Percentiles rank a stretch among this genome's conserved stretches.
Evolutionary conservation across 2,888 invertebrate species (phyloP).

Genomic region (Parnassius apollo): DNA sequence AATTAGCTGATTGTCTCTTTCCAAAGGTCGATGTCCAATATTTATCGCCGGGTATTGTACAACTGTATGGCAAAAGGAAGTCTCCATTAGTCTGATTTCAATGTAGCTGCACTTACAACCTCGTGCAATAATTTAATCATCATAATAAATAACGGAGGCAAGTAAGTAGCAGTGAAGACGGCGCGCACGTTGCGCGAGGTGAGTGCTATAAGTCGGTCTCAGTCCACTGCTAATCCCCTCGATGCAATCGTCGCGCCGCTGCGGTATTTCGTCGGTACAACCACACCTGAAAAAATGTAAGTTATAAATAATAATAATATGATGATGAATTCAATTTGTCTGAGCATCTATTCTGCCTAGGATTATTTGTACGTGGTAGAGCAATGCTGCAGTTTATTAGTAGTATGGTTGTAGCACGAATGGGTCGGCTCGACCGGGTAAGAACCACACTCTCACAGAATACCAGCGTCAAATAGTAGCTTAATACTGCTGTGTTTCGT

Average conservation of each 20-base stretch:
- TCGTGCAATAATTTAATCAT: constrained; percentile 7
- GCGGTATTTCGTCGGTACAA: constrained; percentile 73
- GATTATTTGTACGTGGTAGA: no score
- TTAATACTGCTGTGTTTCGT: no score
- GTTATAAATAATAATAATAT: background rate
- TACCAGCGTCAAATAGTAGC: no score
- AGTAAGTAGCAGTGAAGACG: constrained; percentile 10
- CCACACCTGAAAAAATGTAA: constrained; percentile 62
- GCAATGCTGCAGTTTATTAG: no score
- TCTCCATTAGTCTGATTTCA: background rate
- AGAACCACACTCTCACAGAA: no score
- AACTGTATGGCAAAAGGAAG: constrained; percentile 3
- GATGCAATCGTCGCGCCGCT: constrained; percentile 75
- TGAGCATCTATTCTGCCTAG: no score
- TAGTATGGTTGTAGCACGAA: no score
- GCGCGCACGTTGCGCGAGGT: constrained; percentile 39
- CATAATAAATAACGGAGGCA: constrained; percentile 25
- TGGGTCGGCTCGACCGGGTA: no score
- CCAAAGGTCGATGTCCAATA: no score
- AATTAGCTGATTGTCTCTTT: no score
- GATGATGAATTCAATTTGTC: no score
- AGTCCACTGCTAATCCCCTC: constrained; percentile 85
- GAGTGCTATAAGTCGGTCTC: constrained; percentile 77
- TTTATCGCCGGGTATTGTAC: background rate
- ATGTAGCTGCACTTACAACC: background rate